Evolutionary conservation across 2,113 vertebrate species (phyloP), one percentile per base, ranked within the genome.

Genomic region (Psittacus erithacus): DNA sequence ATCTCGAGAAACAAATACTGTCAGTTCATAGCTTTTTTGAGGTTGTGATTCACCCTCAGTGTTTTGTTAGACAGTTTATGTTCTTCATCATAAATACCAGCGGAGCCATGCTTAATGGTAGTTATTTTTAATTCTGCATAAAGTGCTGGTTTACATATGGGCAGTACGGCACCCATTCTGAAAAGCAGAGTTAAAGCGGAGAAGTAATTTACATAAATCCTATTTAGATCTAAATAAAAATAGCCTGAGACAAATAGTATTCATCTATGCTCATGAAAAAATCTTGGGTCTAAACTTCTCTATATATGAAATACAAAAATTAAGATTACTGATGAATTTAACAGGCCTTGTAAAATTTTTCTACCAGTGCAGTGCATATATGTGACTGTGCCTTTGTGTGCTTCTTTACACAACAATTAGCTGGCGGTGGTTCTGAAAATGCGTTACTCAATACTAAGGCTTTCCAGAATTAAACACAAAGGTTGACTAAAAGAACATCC

Each of bases 71-170:
- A 62, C 82, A 59, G 77, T 96, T 96, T 93, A 62, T 95, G 20
- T 78, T 81, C 90, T 86, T 79, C 62, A 39, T 95, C 55, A 39
- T 83, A 82, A 94, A 89, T 82, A 49, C 82, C 64, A 68, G 27
- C 0, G 65, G 83, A 63, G 28, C 86, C 86, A 35, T 88, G 91
- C 80, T 88, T 92, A 88, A 93, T 92, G 93, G 82, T 16, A 76
- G 86, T 93, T 96, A 93, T 96, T 96, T 97, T 96, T 91, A 96
- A 91, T 91, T 87, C 86, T 96, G 62, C 86, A 69, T 82, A 41
- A 81, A 93, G 69, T 46, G 33, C 90, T 90, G 92, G 73, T 84
- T 94, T 96, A 47, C 90, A 62, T 86, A 91, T 52, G 82, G 90
- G 93, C 88, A 94, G 39, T 24, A 50, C 86, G 74, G 91, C 92